phyloP scores from a whole-genome alignment of 2,888 invertebrate species.

The Amphipoea oculea region DNA sequence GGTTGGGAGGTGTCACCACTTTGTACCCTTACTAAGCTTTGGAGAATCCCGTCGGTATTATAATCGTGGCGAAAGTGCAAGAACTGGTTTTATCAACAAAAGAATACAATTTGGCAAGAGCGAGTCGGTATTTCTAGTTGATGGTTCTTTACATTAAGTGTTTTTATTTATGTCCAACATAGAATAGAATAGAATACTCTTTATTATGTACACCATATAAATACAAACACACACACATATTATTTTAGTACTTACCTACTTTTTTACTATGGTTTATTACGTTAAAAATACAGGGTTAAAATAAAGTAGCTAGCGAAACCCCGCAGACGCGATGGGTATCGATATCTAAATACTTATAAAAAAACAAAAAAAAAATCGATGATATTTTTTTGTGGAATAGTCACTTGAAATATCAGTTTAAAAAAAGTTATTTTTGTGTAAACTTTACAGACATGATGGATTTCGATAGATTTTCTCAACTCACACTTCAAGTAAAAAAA shows the following conservation, averaged over 20 bases:
- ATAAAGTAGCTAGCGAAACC: background rate
- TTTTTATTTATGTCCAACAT: no score
- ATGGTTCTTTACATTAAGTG: background rate
- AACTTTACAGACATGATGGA: no score
- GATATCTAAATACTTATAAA: background rate
- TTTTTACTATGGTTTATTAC: background rate
- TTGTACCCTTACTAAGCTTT: conserved; percentile 31
- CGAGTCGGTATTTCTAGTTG: background rate
- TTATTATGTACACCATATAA: no score
- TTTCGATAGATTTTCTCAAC: no score
- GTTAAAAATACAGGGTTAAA: background rate
- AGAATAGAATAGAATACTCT: no score
- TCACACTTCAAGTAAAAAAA: background rate
- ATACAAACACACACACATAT: background rate
- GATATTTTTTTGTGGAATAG: background rate
- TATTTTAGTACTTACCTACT: background rate
- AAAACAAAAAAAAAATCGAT: background rate
- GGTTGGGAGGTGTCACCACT: conserved; percentile 25
- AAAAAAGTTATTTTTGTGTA: no score
- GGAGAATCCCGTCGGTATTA: conserved; percentile 22
- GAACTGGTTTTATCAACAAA: conserved; percentile 45
- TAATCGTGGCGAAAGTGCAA: conserved; percentile 23
- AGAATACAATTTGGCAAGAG: background rate
- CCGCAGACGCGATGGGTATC: background rate
- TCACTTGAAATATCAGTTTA: background rate